These are phyloP conservation scores for Haliclona indistincta DNA, from an alignment of 37 sponge, comb jelly and placozoan genomes.

Conservation along the genomic window DNA sequence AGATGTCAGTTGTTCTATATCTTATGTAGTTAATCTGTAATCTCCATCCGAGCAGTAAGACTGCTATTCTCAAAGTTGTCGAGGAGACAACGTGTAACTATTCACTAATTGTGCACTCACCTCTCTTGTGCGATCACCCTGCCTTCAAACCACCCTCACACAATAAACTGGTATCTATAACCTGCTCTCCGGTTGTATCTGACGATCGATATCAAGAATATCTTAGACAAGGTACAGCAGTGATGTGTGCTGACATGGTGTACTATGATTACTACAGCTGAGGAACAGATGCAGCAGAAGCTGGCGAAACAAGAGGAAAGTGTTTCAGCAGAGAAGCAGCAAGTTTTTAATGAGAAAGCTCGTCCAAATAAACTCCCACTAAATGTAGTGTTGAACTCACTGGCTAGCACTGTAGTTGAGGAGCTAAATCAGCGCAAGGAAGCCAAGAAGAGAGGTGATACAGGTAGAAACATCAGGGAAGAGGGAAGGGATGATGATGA, in stretches of 20 bases:
- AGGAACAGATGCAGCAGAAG: conserved; percentile 16
- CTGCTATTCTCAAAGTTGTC: not conserved
- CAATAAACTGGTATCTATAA: not conserved
- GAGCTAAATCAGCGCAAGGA: not conserved
- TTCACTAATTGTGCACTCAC: conserved; percentile 18
- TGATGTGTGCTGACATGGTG: not conserved
- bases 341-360: no score
- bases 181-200: conserved; percentile 54
- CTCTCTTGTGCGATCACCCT: conserved; percentile 57
- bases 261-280: no score
- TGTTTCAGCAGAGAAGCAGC: no score
- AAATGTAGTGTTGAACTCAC: not conserved
- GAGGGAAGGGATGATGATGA: not conserved
- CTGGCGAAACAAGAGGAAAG: not conserved
- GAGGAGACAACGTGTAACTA: conserved; percentile 62
- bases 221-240: not conserved
- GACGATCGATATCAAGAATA: conserved; percentile 33
- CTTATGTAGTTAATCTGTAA: not conserved
- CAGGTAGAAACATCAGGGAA: not conserved
- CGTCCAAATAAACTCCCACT: not conserved
- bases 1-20: no score
- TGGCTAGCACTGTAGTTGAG: not conserved
- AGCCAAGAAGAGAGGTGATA: not conserved
- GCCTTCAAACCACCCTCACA: conserved; percentile 7
- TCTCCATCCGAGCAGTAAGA: not conserved